Base-by-base conservation (phyloP, 2,888 invertebrate species). In the Gryllus longicercus region DNA sequence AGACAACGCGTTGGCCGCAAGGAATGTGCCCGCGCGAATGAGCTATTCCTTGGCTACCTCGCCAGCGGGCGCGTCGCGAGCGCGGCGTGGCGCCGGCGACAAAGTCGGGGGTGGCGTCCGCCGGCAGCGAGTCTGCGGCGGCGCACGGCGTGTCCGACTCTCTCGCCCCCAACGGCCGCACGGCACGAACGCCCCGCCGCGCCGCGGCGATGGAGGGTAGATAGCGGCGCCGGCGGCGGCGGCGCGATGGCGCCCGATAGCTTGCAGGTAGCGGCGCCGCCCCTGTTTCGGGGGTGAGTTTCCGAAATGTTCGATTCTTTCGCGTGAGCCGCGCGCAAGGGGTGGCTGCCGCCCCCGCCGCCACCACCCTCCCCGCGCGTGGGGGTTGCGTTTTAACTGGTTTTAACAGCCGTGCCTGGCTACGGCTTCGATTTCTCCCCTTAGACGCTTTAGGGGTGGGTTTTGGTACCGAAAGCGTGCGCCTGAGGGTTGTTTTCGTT, bases 211-310 rank as follows among this genome's bases (percentile, higher is more conserved):
- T 63, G 63, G 63, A 63, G 63, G 63, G 63, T 63, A 63, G 63
- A 63, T 63, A 63, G 63, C 63, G 63, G n/a, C 63, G 63, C 16
- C 51, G 51, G 51, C 51, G 21, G 51, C 63, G 63, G 63, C 63
- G 63, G 63, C 63, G 63, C 63, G 63, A 63, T 63, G 63, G 63
- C 63, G 63, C 63, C 63, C 63, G 63, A 63, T 63, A 63, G 63
- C 63, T 63, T 63, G 16, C 63, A 63, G 63, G 63, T 63, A 63
- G 63, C 63, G n/a, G 14, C 63, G n/a, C 63, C 14, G n/a, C 63
- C 63, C 63, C 63, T 63, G 16, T n/a, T 63, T n/a, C 14, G 63
- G 63, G 63, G 63, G 63, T 63, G 63, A 63, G 63, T 63, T 63
- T 63, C 63, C 63, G 63, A 63, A 63, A 63, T 63, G 63, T 63